Conservation (phyloP, 1,140 invertebrate species). For the Aradophagus sp. region DNA sequence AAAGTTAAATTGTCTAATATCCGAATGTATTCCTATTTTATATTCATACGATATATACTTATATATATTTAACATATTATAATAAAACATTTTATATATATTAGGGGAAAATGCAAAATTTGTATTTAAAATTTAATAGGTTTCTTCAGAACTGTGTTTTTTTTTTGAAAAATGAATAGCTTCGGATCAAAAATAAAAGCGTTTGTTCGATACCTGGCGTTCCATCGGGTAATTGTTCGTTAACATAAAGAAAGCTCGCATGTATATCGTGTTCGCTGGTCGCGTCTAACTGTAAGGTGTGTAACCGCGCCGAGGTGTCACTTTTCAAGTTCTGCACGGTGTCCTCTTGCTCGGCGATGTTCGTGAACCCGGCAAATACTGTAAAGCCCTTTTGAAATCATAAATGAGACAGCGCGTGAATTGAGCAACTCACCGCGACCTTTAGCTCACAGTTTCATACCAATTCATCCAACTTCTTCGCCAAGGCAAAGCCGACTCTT, state of each 20-base stretch:
- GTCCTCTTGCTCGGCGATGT: slow-evolving; percentile 79
- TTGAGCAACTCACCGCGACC: too few species aligned
- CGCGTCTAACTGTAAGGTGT: slow-evolving; percentile 83
- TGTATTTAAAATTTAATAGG: too few species aligned
- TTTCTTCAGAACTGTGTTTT: too few species aligned
- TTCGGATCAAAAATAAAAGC: too few species aligned
- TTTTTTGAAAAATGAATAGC: too few species aligned
- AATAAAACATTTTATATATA: too few species aligned
- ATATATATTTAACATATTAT: too few species aligned
- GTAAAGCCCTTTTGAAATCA: slow-evolving; percentile 79
- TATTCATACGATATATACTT: too few species aligned
- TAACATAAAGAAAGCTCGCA: slow-evolving; percentile 83
- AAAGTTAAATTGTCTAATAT: too few species aligned
- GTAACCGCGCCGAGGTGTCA: slow-evolving; percentile 83
- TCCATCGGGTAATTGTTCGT: slow-evolving; percentile 84
- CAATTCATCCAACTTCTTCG: slow-evolving; percentile 84
- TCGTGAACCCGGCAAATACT: slow-evolving; percentile 86
- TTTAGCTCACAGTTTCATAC: slow-evolving; percentile 67
- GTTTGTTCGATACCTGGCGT: slow-evolving; percentile 76
- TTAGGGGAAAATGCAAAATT: too few species aligned
- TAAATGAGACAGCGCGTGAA: slow-evolving; percentile 21
- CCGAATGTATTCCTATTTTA: too few species aligned
- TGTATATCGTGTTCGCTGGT: slow-evolving; percentile 83
- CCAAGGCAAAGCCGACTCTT: slow-evolving; percentile 83
- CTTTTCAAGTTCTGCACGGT: slow-evolving; percentile 82